Evolutionary conservation across 2,888 invertebrate genomes (phyloP), one percentile per base, ranked within the genome.

Genomic region (Allacma fusca): DNA sequence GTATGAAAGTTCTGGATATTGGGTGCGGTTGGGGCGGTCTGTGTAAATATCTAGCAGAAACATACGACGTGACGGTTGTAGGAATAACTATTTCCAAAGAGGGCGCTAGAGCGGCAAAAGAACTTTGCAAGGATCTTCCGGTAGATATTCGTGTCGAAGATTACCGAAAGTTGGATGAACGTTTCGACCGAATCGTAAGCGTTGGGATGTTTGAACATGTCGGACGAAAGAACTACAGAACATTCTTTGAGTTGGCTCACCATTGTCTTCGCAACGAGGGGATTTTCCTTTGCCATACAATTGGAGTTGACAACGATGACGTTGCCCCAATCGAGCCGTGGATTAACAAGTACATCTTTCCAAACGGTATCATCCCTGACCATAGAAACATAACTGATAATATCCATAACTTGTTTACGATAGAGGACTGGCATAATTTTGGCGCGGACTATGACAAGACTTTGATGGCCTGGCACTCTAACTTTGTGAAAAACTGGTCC

Each of bases 271-370:
- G 7, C 40, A 26, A 75, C 7, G 65, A 75, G n/a, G 75, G 75
- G 28, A 64, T 75, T 28, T 75, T 75, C 23, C 67, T 75, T 16
- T 43, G 34, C 2, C 83, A 83, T 40, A 82, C 83, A 0, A 83
- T 83, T 71, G 83, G 82, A 0, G 81, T 81, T 4, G 77, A 78
- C 43, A 78, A 82, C 40, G 64, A 74, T 12, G 62, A 72, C 40
- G 78, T 82, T n/a, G 80, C 81, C 19, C 44, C 80, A 12, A 82
- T 80, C 7, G 83, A 83, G 50, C 80, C 81, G 29, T 82, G 83
- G 83, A 81, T 80, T 70, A 78, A 82, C 75, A 81, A 57, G 2
- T 82, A 83, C 73, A 82, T 83, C 50, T 83, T 83, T 75, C 80
- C 82, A 5, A 83, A 82, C 78, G 83, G 50, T 4, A 9, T 34